Evolutionary conservation across 1,140 invertebrate species (phyloP), one percentile per base, ranked within the genome.

Genomic region (Lerema accius): DNA sequence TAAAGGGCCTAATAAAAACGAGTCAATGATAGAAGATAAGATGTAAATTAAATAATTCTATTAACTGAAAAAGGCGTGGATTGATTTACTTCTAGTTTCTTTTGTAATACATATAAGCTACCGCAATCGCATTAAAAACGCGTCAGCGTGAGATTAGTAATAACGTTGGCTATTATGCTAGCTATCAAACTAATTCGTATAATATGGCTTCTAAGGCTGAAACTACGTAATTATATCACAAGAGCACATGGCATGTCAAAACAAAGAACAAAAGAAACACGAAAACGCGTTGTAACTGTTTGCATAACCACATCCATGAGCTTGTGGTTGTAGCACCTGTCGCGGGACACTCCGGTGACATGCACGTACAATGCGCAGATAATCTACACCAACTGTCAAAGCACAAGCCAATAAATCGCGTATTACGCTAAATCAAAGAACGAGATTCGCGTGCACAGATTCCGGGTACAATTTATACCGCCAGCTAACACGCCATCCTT

Each of bases 181-280:
- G 50, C 19, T 10, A 42, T 42, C 39, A 53, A 55, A 13, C 13
- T 55, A 55, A 43, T 55, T 23, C 19, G 32, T 40, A 53, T 53
- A 53, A 53, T 55, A 10, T 28, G 15, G 37, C 51, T 11, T 14
- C 17, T 10, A 11, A 13, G 15, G 37, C 19, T 39, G 17, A 53
- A 43, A 55, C 2, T 55, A 42, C 10, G 19, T 43, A 55, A 55
- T 43, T 43, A 43, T 43, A 51, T 43, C 19, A 61, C 58, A 42
- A 49, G 32, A 19, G 23, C 19, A 26, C 37, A 32, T 42, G 26
- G 35, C 17, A 32, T 50, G 59, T 62, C 59, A 62, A 51, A 51
- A 62, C 59, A 62, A 62, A 32, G 59, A 62, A 50, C 37, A 17
- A 63, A 51, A 62, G 46, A 51, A 14, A 50, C 23, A 63, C 39